Evolutionary conservation across 1,140 invertebrate species (phyloP), one percentile per base, ranked within the genome.

Genomic region (Oedothorax gibbosus): DNA sequence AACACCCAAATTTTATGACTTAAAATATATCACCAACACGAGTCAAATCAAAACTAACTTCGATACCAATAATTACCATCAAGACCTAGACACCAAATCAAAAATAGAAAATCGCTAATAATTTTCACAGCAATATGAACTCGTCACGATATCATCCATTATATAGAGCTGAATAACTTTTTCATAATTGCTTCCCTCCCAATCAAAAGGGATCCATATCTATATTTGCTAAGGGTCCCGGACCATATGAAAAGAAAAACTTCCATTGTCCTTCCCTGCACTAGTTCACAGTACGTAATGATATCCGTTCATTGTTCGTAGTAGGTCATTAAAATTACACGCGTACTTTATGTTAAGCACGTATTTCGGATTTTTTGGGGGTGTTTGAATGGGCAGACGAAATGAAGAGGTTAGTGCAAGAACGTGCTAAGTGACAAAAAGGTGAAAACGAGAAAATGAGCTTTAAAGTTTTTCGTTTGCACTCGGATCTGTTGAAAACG

Each of bases 251-350:
- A 35, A 71, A 53, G 69, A 15, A 12, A 71, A 51, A 20, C 69
- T 51, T 49, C 54, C 50, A 11, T 51, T 71, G 15, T 18, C 15
- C 50, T 18, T 71, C 50, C 69, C 69, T 71, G 69, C 51, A 71
- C n/a, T 71, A 20, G 69, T 12, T 71, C 69, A 49, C 51, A 71
- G 51, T 71, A 56, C 54, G 54, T 75, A 75, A 75, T 75, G 72
- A 75, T 35, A 60, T 75, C 72, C 72, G 72, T 49, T 57, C 72
- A 56, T 57, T 75, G 72, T 75, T 56, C 72, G 57, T 56, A 35
- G 21, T 51, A 9, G 72, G 72, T 75, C 72, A 75, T 75, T 75
- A 75, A 75, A 75, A 75, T 75, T 75, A 75, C 53, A 75, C 72
- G 53, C 72, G 51, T 57, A 56, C 21, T 21, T 56, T 53, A 57